Conservation (phyloP, 1,140 invertebrate species). For the Temnothorax longispinosus region DNA sequence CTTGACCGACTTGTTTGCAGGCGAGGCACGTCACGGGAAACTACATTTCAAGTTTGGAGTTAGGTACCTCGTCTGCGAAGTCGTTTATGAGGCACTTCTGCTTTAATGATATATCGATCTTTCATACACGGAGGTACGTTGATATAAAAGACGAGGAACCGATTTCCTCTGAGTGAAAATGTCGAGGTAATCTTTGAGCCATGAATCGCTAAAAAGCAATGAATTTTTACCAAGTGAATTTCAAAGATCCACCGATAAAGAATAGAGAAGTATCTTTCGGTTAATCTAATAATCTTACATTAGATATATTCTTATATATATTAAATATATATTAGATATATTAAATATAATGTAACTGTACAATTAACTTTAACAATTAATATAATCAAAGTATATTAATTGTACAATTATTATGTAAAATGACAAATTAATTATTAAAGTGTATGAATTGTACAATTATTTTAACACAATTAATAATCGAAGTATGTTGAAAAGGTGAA, state of each 20-base stretch:
- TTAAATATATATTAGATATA: too few species aligned
- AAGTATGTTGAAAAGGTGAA: background rate
- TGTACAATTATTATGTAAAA: too few species aligned
- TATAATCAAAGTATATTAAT: background rate
- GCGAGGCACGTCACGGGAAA: background rate
- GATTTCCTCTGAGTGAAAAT: background rate
- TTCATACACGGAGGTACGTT: background rate
- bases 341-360: background rate
- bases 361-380: background rate
- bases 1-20: background rate
- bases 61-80: background rate
- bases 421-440: background rate
- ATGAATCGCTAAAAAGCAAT: background rate
- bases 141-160: background rate
- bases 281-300: background rate
- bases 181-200: background rate
- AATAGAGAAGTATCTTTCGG: background rate
- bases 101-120: conserved; percentile 12
- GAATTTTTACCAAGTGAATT: background rate
- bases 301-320: background rate
- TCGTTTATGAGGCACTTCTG: conserved; percentile 8
- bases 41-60: conserved; percentile 8
- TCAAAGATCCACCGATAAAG: background rate
- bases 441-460: too few species aligned
- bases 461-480: background rate